phyloP scores from a whole-genome alignment of 2,888 invertebrate species.

The Neria commutata region DNA sequence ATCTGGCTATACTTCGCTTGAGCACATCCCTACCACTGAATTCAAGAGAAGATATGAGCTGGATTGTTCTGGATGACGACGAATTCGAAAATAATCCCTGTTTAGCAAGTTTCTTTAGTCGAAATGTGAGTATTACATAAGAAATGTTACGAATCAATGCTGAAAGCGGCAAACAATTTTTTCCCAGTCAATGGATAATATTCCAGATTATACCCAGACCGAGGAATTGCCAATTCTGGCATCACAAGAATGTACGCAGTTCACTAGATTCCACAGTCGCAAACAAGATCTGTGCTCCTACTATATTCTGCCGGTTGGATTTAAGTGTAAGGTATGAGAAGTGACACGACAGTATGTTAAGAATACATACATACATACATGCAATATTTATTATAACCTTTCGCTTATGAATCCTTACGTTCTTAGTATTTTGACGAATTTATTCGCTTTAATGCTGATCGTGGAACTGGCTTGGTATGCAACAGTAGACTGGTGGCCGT shows the following conservation, averaged over 20 bases:
- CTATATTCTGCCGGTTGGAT: not conserved
- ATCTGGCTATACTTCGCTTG: conserved; percentile 41
- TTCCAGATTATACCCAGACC: not conserved
- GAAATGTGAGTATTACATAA: not conserved
- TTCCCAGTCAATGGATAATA: not conserved
- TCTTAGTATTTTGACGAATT: conserved; percentile 26
- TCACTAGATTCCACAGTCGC: not conserved
- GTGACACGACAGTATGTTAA: too few relatives aligned
- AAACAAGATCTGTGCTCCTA: not conserved
- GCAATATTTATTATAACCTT: too few relatives aligned
- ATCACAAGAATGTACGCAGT: not conserved
- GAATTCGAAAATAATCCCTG: not conserved
- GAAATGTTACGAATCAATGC: too few relatives aligned
- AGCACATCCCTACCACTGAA: conserved; percentile 36
- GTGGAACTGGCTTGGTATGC: conserved; percentile 38
- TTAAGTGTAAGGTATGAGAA: not conserved
- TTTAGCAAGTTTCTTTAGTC: not conserved
- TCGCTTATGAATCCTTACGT: not conserved
- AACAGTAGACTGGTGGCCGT: conserved; percentile 33
- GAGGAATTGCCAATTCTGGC: not conserved
- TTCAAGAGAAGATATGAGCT: conserved; percentile 38
- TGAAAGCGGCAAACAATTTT: not conserved
- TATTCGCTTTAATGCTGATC: conserved; percentile 32
- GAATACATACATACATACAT: too few relatives aligned
- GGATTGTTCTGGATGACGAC: conserved; percentile 42